Evolutionary conservation across 2,797 vertebrate species (phyloP).

Genomic region (Poecile montanus): DNA sequence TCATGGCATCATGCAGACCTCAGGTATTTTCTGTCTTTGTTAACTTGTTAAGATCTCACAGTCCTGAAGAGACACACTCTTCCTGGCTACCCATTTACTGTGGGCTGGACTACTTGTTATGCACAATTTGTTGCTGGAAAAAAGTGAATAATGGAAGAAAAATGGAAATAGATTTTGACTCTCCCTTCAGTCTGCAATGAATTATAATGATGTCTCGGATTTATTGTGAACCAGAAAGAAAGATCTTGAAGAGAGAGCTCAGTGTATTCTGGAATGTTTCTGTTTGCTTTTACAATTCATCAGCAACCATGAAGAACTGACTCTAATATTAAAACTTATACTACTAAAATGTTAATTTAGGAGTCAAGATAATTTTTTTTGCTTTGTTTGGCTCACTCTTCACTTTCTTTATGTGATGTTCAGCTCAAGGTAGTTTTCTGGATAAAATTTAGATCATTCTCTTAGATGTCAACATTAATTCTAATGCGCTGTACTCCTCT

Average conservation of each 20-base stretch:
- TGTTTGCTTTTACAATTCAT: neutral
- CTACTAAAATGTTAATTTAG: neutral
- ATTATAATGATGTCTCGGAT: neutral
- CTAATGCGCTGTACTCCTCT: neutral
- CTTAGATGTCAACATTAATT: constrained; percentile 49
- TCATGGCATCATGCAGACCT: neutral
- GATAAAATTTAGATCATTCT: constrained; percentile 13
- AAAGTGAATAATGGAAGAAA: neutral
- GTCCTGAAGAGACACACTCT: neutral
- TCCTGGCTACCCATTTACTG: neutral
- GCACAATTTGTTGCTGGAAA: neutral
- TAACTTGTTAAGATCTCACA: neutral
- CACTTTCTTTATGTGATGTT: neutral
- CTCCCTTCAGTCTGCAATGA: neutral
- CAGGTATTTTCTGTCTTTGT: neutral
- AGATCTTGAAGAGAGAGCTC: neutral
- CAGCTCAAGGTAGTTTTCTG: constrained; percentile 7
- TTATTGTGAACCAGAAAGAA: neutral
- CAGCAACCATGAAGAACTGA: constrained; percentile 3
- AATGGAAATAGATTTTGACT: neutral
- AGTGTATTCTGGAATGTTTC: neutral
- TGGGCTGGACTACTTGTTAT: neutral
- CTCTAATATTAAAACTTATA: constrained; percentile 5
- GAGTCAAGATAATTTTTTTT: neutral
- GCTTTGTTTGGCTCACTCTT: neutral